Evolutionary conservation across 2,888 invertebrate genomes (phyloP), one percentile per base, ranked within the genome.

Genomic region (Brenthis daphne): DNA sequence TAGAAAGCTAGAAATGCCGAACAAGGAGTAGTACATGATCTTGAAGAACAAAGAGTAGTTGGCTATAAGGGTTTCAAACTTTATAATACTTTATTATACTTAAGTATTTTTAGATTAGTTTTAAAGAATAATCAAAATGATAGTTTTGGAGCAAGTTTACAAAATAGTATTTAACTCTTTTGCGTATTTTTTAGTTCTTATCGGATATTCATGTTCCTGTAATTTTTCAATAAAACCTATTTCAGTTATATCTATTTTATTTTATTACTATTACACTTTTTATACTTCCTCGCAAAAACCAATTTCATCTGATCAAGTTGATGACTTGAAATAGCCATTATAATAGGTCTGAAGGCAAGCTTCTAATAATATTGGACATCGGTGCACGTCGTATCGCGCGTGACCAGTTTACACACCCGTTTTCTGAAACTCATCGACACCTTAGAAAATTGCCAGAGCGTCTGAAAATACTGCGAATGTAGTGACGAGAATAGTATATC

Each of bases 331-430:
- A 60, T 37, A 37, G 63, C 37, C 37, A 54, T 63, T 53, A 53
- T 63, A 63, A 63, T 20, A 63, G 61, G 61, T 61, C 55, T 51
- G 51, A 5, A 68, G 71, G 71, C 70, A 68, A 76, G 72, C 71
- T 68, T 69, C 74, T 80, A 80, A 83, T 81, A 79, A 77, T 76
- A 77, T 77, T 67, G 76, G 80, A 79, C 80, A 80, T 80, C 78
- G 80, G 76, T 77, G 74, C 78, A 76, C 77, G 78, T 78, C 65
- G 70, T 48, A 69, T 67, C 47, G 72, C 43, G 79, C 83, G 85
- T 84, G 84, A 82, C 69, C 74, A 51, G 79, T 16, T 70, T 75
- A 56, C 64, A 57, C 54, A 70, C 16, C 13, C 33, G 50, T 20
- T 20, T 47, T 55, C 55, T 43, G 57, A 51, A 67, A 70, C 63